Percentiles rank a stretch among this genome's conserved stretches.
phyloP scores from a whole-genome alignment of 2,888 invertebrate species.

The Pheosia tremula region DNA sequence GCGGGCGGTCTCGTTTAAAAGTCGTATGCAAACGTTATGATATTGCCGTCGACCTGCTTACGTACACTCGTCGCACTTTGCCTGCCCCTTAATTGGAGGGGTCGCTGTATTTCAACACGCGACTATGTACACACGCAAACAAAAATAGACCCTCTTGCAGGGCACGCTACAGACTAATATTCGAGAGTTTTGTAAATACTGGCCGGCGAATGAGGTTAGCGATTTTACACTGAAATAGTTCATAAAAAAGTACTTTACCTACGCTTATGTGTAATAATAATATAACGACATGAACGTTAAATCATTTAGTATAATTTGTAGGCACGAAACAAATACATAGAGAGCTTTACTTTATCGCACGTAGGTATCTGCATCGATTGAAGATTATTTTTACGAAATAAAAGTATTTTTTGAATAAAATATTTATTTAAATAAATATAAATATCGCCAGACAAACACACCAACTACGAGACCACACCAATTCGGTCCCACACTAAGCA shows the following conservation, averaged over 20 bases:
- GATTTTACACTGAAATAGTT: constrained; percentile 67
- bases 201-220: constrained; percentile 62
- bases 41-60: constrained; percentile 72
- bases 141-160: constrained; percentile 58
- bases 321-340: background rate
- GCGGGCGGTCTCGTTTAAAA: constrained; percentile 66
- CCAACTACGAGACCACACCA: too few relatives aligned
- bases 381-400: too few relatives aligned
- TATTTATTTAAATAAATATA: too few relatives aligned
- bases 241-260: constrained; percentile 61
- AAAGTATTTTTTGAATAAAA: too few relatives aligned
- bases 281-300: constrained; percentile 23
- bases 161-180: constrained; percentile 54
- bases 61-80: constrained; percentile 74
- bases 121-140: constrained; percentile 59
- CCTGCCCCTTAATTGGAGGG: constrained; percentile 78
- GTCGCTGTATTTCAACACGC: constrained; percentile 67
- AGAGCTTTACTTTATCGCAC: background rate
- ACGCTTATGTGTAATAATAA: constrained; percentile 32
- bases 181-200: constrained; percentile 50
- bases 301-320: constrained; percentile 18
- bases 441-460: too few relatives aligned
- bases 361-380: too few relatives aligned
- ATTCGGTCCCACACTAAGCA: too few relatives aligned
- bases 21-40: constrained; percentile 74